Evolutionary conservation across 2,888 invertebrate genomes (phyloP), one percentile per base, ranked within the genome.

Genomic region (Callosobruchus maculatus): DNA sequence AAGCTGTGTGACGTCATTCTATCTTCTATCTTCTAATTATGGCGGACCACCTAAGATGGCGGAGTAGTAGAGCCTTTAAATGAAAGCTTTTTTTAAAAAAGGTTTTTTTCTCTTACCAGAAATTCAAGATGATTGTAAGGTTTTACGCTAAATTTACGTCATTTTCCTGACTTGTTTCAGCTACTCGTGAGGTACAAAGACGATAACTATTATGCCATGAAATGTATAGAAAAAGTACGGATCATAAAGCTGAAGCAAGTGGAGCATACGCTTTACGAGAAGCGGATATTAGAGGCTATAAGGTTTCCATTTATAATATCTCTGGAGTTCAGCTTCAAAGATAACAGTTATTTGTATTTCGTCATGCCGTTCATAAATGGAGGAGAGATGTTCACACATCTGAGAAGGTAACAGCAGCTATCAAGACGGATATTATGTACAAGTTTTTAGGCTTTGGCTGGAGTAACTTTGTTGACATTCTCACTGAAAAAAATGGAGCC

Each of bases 221-320:
- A 98, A 89, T 92, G 96, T 70, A 88, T 97, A 74, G 93, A 94
- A 80, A 98, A 97, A 87, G 92, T 92, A 78, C 94, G 93, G 87
- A 91, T 98, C 72, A 91, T 97, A 9, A 95, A 95, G 87, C 89
- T 93, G 86, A 96, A 96, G 85, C 96, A 97, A 88, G 91, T 97
- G 9, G 92, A 93, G 75, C 97, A 98, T 87, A 95, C 97, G 0
- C 87, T 94, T 79, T 94, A 95, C 86, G 98, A 99, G 87, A 98
- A 97, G 86, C 91, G 92, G 78, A 95, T 98, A 79, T 89, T 98
- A 71, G 93, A 94, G 86, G 92, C 95, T 20, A 91, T 97, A 77
- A 90, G 90, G 78, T 98, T 96, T 88, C 97, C 98, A 0, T 97
- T 98, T 87, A 89, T 96, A 20, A 94, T 98, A 73, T 90, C 91